A percentile compares a stretch with the other conserved stretches of the same genome.
These are phyloP conservation scores for Apostichopus japonicus DNA, from an alignment of 35 echinoderm and acorn worm species.

Conservation along the genomic window DNA sequence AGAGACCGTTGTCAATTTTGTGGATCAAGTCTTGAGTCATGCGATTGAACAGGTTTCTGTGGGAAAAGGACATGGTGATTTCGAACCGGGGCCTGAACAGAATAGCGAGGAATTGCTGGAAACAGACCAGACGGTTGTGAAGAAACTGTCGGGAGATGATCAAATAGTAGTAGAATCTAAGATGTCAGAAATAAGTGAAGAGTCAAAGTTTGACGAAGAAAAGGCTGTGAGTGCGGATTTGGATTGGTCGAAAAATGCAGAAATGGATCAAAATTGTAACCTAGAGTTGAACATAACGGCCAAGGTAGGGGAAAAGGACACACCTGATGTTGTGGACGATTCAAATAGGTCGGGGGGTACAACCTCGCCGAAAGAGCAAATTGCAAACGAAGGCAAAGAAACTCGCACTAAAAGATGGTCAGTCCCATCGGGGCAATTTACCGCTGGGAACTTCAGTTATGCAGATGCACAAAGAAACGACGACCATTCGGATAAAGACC, in stretches of 20 bases:
- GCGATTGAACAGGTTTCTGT: conserved; percentile 16
- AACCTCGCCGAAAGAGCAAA: not conserved
- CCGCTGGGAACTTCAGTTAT: not conserved
- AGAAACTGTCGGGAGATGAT: not conserved
- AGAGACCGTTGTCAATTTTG: conserved; percentile 25
- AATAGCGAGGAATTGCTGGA: not conserved
- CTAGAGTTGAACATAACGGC: not conserved
- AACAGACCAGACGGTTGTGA: not conserved
- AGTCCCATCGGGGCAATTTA: conserved; percentile 6
- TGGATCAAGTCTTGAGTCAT: conserved; percentile 37
- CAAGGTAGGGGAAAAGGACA: not conserved
- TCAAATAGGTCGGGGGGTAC: not conserved
- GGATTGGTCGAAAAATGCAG: not conserved
- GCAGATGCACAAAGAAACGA: not conserved
- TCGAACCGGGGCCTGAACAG: too few relatives aligned
- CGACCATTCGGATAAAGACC: not conserved
- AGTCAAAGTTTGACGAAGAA: not conserved
- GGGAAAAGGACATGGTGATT: not conserved
- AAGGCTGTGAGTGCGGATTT: not conserved
- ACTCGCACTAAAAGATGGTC: conserved; percentile 35
- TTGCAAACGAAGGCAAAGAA: not conserved
- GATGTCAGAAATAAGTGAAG: not conserved
- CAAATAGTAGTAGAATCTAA: not conserved
- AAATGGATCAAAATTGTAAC: conserved; percentile 26
- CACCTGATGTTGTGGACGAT: not conserved